These are phyloP conservation scores for Drosophila multiciliata DNA, from an alignment of 2,888 invertebrate species.

Conservation along the genomic window DNA sequence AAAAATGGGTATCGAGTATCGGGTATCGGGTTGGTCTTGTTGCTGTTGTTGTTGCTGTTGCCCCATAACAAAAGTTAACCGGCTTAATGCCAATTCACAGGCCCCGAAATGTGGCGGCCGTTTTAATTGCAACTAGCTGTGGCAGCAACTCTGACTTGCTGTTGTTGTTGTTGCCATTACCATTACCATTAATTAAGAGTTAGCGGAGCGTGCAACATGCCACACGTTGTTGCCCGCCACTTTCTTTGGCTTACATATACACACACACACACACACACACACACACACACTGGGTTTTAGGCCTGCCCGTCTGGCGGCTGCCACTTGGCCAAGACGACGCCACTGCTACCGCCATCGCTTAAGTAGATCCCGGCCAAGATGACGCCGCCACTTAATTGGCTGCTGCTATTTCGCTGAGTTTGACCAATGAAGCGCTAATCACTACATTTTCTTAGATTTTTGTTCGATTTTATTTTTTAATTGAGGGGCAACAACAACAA, in stretches of 20 bases:
- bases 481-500: constrained; percentile 5
- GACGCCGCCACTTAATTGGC: constrained; percentile 43
- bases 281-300: constrained; percentile 4
- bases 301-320: constrained; percentile 10
- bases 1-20: constrained; percentile 8
- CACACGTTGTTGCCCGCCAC: constrained; percentile 41
- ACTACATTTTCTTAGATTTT: not conserved
- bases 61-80: constrained; percentile 3
- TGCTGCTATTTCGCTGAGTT: constrained; percentile 35
- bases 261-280: not conserved
- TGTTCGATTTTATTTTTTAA: not conserved
- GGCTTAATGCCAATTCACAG: constrained; percentile 8
- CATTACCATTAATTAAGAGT: constrained; percentile 78
- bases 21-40: not conserved
- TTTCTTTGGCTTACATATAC: constrained; percentile 69
- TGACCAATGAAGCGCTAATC: not conserved
- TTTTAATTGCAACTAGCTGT: constrained; percentile 62
- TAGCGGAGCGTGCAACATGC: constrained; percentile 75
- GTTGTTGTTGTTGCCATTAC: constrained; percentile 15
- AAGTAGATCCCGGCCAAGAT: constrained; percentile 51
- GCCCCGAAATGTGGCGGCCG: constrained; percentile 38
- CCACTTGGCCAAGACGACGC: constrained; percentile 18
- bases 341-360: constrained; percentile 17
- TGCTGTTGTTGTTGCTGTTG: constrained; percentile 3
- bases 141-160: constrained; percentile 4